A percentile compares a stretch with the other conserved stretches of the same genome.
These are phyloP conservation scores for Ferrisia virgata DNA, from an alignment of 2,888 invertebrate genomes.

Conservation along the genomic window DNA sequence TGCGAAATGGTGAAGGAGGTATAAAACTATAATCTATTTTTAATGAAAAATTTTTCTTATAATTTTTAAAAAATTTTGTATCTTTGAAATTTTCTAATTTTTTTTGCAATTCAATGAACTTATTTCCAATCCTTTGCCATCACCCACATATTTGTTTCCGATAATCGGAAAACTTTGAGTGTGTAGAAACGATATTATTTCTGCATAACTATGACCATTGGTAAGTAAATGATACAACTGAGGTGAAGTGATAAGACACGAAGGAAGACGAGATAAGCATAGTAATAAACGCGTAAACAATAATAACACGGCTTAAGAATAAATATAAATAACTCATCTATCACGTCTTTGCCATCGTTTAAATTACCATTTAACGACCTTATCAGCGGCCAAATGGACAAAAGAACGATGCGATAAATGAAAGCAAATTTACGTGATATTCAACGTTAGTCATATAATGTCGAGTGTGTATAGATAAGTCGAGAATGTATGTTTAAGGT, in stretches of 20 bases:
- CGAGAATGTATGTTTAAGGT: too few species aligned
- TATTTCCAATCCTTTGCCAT: background rate
- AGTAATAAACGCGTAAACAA: background rate
- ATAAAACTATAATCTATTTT: too few species aligned
- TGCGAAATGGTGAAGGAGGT: too few species aligned
- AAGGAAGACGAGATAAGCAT: background rate
- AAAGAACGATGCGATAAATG: background rate
- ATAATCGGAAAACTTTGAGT: background rate
- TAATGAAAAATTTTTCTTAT: too few species aligned
- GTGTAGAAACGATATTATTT: background rate
- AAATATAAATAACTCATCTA: background rate
- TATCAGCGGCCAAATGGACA: background rate
- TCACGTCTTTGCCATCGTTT: background rate
- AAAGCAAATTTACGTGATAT: background rate
- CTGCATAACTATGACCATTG: background rate
- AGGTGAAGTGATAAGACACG: background rate
- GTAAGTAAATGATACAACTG: background rate
- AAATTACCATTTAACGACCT: background rate
- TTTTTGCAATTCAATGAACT: too few species aligned
- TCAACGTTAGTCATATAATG: too few species aligned
- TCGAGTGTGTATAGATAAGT: background rate
- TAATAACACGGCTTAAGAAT: background rate
- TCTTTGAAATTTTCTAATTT: too few species aligned
- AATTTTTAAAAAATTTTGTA: too few species aligned
- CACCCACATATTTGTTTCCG: background rate